Evolutionary conservation across 2,888 invertebrate species (phyloP).

Genomic region (Entomobrya multifasciata): DNA sequence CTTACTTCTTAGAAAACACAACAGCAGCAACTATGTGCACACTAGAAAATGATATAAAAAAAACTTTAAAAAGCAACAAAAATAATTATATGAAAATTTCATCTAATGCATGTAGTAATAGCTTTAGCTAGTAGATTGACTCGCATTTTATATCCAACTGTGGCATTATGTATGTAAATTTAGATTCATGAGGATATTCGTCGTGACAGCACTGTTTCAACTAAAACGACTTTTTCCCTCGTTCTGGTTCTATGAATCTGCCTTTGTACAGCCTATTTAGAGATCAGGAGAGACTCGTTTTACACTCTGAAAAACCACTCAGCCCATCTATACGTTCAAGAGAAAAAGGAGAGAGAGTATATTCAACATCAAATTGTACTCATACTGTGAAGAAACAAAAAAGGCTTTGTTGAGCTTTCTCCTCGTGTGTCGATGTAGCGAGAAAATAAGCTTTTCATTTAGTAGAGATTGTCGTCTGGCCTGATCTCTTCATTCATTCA

Average conservation of each 20-base stretch:
- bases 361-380: not conserved
- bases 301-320: not conserved
- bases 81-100: constrained; percentile 18
- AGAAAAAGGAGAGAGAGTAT: no score
- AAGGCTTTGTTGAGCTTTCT: constrained; percentile 8
- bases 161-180: constrained; percentile 35
- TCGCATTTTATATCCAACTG: not conserved
- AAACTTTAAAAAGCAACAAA: not conserved
- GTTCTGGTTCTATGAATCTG: not conserved
- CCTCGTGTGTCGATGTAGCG: not conserved
- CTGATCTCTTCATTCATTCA: constrained; percentile 49
- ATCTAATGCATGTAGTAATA: not conserved
- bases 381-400: constrained; percentile 23
- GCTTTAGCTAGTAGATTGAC: no score
- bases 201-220: constrained; percentile 45
- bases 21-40: no score
- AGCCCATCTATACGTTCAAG: not conserved
- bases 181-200: constrained; percentile 42
- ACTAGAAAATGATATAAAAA: not conserved
- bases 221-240: constrained; percentile 20
- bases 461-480: constrained; percentile 2
- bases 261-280: constrained; percentile 20
- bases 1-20: not conserved
- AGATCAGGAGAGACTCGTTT: constrained; percentile 11
- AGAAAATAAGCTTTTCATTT: constrained; percentile 22